Percentiles rank a stretch among this genome's conserved stretches.
Conservation (phyloP, 2,888 invertebrate genomes). For the Gnatocerus cornutus region DNA sequence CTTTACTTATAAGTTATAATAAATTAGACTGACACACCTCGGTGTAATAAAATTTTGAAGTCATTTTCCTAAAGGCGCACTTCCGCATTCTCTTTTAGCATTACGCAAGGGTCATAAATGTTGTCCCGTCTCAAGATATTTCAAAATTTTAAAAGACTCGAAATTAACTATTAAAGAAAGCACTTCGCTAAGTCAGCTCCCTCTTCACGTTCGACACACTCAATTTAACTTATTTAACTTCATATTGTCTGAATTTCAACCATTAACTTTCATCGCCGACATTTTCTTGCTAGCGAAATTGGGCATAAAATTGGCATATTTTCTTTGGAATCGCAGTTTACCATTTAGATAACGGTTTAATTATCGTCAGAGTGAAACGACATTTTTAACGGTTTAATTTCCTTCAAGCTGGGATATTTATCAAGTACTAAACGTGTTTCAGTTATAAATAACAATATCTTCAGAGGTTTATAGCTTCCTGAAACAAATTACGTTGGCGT, state of each 20-base stretch:
- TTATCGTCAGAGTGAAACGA: neutral
- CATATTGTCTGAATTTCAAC: slow-evolving; percentile 38
- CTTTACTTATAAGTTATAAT: too few relatives aligned
- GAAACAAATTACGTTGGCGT: slow-evolving; percentile 32
- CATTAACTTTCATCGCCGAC: slow-evolving; percentile 36
- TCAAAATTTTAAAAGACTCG: slow-evolving; percentile 23
- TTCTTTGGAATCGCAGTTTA: slow-evolving; percentile 4
- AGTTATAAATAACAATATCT: slow-evolving; percentile 26
- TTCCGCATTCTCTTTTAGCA: neutral
- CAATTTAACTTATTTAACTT: slow-evolving; percentile 45
- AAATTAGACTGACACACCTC: too few relatives aligned
- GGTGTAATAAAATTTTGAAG: too few relatives aligned
- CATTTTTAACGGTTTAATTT: slow-evolving; percentile 3
- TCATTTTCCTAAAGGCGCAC: neutral
- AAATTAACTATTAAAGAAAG: slow-evolving; percentile 37
- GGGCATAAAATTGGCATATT: slow-evolving; percentile 38
- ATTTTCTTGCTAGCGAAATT: slow-evolving; percentile 34
- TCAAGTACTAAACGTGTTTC: slow-evolving; percentile 8
- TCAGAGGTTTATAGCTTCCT: slow-evolving; percentile 26
- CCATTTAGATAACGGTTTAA: slow-evolving; percentile 9
- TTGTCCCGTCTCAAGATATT: slow-evolving; percentile 3
- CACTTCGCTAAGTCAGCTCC: slow-evolving; percentile 30
- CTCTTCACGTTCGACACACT: slow-evolving; percentile 34
- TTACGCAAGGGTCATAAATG: neutral
- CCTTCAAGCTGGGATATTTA: neutral